Evolutionary conservation across 1,140 invertebrate species (phyloP).

Genomic region (Pogonomyrmex californicus): DNA sequence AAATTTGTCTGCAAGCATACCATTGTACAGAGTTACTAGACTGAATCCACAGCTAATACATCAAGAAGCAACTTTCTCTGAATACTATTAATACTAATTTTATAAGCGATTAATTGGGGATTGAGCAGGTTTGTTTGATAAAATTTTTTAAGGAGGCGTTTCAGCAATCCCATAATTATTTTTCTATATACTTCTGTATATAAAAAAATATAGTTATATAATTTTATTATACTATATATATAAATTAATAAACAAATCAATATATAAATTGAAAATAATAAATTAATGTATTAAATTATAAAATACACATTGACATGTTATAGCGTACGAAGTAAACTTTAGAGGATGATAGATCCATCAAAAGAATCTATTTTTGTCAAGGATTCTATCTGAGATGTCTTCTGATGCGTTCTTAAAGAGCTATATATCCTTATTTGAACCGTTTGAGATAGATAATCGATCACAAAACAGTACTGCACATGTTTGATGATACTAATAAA

Average conservation of each 20-base stretch:
- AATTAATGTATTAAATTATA: constrained; percentile 16
- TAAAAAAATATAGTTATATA: too few relatives aligned
- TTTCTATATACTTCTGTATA: neutral
- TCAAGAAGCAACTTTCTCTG: constrained; percentile 12
- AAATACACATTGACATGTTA: neutral
- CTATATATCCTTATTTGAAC: too few relatives aligned
- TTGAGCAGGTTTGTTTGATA: constrained; percentile 9
- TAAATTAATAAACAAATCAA: constrained; percentile 23
- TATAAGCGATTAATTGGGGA: constrained; percentile 9
- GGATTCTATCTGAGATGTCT: too few relatives aligned
- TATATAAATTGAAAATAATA: too few relatives aligned
- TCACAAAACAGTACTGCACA: too few relatives aligned
- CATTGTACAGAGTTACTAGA: constrained; percentile 69
- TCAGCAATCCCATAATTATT: neutral
- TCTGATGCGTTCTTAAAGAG: too few relatives aligned
- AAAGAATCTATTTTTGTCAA: too few relatives aligned
- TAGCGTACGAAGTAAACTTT: neutral
- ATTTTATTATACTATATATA: constrained; percentile 9
- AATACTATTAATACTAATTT: constrained; percentile 15
- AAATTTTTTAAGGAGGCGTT: neutral
- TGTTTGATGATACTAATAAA: too few relatives aligned
- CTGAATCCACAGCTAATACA: constrained; percentile 39
- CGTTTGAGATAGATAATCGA: too few relatives aligned
- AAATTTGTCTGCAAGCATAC: constrained; percentile 87
- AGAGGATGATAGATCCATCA: too few relatives aligned